These are phyloP conservation scores for Tetramorium alpestre DNA, from an alignment of 1,140 invertebrate species.

Conservation along the genomic window DNA sequence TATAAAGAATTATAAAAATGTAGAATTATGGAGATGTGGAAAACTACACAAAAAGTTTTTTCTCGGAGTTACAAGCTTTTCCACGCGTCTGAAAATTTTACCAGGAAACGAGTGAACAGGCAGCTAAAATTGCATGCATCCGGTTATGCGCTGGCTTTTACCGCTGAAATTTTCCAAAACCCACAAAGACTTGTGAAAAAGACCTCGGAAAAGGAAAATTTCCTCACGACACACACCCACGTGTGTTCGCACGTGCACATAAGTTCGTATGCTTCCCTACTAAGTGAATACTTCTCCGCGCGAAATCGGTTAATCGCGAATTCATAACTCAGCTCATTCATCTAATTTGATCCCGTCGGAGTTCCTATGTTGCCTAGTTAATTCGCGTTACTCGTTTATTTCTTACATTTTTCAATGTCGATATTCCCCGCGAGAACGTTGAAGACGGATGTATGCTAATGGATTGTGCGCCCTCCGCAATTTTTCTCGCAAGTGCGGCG, in stretches of 20 bases:
- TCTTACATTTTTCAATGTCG: neutral
- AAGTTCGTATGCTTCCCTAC: neutral
- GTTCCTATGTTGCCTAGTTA: neutral
- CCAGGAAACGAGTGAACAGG: neutral
- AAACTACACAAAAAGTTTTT: neutral
- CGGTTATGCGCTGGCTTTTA: neutral
- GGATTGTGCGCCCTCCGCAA: neutral
- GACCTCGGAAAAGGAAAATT: neutral
- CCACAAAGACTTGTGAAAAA: neutral
- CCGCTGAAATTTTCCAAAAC: slow-evolving; percentile 18
- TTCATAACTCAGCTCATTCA: neutral
- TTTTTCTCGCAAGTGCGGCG: neutral
- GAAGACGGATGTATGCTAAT: slow-evolving; percentile 36
- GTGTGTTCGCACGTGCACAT: neutral
- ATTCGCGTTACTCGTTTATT: neutral
- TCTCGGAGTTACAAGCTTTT: neutral
- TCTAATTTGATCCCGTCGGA: neutral
- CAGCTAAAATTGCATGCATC: slow-evolving; percentile 6
- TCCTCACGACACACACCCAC: neutral
- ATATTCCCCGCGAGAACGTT: neutral
- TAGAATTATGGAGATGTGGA: neutral
- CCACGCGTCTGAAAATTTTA: slow-evolving; percentile 8
- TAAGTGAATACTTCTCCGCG: neutral
- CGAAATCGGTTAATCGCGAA: neutral
- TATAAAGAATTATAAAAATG: neutral